A percentile compares a stretch with the other conserved stretches of the same genome.
These are phyloP conservation scores for Arenicola marina DNA, from an alignment of 2,888 invertebrate species.

Conservation along the genomic window DNA sequence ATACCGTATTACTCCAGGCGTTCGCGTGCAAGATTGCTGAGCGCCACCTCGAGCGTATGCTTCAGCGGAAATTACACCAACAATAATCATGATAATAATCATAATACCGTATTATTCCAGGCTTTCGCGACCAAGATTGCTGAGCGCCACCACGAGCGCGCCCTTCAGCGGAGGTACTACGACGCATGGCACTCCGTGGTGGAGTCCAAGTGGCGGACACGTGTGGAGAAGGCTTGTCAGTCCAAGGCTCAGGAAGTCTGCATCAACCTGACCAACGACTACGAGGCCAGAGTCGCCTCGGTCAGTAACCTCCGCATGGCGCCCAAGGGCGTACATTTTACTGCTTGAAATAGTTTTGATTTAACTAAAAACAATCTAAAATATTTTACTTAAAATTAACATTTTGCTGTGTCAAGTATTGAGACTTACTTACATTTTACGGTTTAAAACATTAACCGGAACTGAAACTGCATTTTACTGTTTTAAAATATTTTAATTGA, in stretches of 20 bases:
- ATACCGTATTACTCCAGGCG: slow-evolving; percentile 41
- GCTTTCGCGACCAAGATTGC: slow-evolving; percentile 52
- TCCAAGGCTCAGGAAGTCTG: slow-evolving; percentile 58
- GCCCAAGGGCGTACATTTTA: too few relatives aligned
- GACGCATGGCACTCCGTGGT: slow-evolving; percentile 53
- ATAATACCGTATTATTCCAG: too few relatives aligned
- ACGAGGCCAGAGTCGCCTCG: slow-evolving; percentile 48
- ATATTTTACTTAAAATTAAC: too few relatives aligned
- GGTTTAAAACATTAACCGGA: too few relatives aligned
- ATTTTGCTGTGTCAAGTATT: too few relatives aligned
- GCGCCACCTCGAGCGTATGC: slow-evolving; percentile 42
- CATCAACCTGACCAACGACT: slow-evolving; percentile 52
- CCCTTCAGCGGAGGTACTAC: slow-evolving; percentile 44
- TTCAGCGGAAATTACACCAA: slow-evolving; percentile 43
- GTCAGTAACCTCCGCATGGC: too few relatives aligned
- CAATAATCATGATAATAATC: too few relatives aligned
- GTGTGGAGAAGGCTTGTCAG: slow-evolving; percentile 58
- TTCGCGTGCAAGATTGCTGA: slow-evolving; percentile 51
- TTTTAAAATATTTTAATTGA: too few relatives aligned
- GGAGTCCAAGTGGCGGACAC: slow-evolving; percentile 47
- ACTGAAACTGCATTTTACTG: too few relatives aligned
- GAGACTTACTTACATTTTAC: too few relatives aligned
- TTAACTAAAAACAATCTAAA: too few relatives aligned
- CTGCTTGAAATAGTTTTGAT: too few relatives aligned
- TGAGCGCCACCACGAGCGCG: slow-evolving; percentile 41